A percentile compares a stretch with the other conserved stretches of the same genome.
Conservation (phyloP, 2,797 vertebrate species). For the Poecile montanus region DNA sequence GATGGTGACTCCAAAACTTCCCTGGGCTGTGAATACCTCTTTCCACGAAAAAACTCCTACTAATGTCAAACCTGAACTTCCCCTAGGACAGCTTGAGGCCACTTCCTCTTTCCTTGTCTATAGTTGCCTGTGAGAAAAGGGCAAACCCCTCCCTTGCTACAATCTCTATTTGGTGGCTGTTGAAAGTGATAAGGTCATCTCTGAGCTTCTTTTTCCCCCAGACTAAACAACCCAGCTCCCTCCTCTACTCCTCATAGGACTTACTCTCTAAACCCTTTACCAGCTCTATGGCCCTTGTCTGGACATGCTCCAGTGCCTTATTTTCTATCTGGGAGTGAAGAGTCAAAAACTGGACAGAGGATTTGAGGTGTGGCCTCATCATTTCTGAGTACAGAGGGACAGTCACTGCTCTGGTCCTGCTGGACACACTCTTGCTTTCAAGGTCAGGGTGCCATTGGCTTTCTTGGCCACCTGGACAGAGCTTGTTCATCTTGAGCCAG, state of each 20-base stretch:
- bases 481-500: neutral
- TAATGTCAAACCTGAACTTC: neutral
- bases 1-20: neutral
- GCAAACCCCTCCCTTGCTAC: neutral
- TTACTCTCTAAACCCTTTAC: neutral
- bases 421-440: neutral
- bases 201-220: neutral
- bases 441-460: neutral
- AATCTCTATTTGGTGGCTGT: neutral
- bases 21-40: neutral
- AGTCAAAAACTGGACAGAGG: neutral
- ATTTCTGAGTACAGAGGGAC: neutral
- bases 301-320: neutral
- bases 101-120: neutral
- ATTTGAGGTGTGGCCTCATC: neutral
- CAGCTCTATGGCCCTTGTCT: neutral
- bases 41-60: neutral
- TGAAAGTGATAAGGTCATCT: neutral
- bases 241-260: neutral
- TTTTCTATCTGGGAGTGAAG: neutral
- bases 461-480: neutral
- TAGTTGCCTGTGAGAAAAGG: neutral
- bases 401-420: neutral
- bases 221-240: neutral
- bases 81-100: fast-evolving